Evolutionary conservation across 1,140 invertebrate species (phyloP), one percentile per base, ranked within the genome.

Genomic region (Drosophila sechellia): DNA sequence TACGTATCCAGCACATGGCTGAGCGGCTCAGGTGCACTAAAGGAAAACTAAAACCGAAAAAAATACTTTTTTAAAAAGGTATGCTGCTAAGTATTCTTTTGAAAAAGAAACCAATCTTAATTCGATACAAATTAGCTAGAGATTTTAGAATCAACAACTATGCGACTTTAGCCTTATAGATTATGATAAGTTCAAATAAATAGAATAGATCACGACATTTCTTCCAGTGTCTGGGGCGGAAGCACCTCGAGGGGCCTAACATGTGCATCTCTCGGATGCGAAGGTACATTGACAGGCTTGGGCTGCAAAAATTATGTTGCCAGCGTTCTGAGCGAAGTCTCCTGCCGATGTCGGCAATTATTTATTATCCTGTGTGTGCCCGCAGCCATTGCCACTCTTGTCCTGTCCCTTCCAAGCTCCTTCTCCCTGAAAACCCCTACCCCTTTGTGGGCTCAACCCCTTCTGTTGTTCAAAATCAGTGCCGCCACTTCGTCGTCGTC

Each of bases 321-420:
- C 81, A 86, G 45, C 66, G 63, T 45, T 35, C 40, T 63, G 70
- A 75, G 40, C 52, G 37, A 42, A 53, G 57, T 65, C 57, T 48
- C 52, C 53, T 56, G 46, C 45, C 60, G 72, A 65, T 48, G 60
- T 48, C 71, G 64, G 83, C 83, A 86, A 86, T 86, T 86, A 86
- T 86, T 86, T 86, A 87, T 86, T 83, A 86, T 86, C 83, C 83
- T 85, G 79, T 77, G 61, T 79, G 64, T 72, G 83, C 79, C 83
- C 56, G 79, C 75, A 87, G 83, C 79, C 46, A 78, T 85, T 84
- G 65, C 52, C 66, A 64, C 66, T 85, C 81, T 70, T 58, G 68
- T 85, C 66, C 43, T 56, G 35, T 37, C 37, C 42, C 70, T 64
- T 68, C 59, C 31, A 10, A 2, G 31, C 31, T 31, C 8, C 8